Percentiles rank a stretch among this genome's conserved stretches.
Conservation (phyloP, 1,140 invertebrate species). For the Aphaenogaster ashmeadi region DNA sequence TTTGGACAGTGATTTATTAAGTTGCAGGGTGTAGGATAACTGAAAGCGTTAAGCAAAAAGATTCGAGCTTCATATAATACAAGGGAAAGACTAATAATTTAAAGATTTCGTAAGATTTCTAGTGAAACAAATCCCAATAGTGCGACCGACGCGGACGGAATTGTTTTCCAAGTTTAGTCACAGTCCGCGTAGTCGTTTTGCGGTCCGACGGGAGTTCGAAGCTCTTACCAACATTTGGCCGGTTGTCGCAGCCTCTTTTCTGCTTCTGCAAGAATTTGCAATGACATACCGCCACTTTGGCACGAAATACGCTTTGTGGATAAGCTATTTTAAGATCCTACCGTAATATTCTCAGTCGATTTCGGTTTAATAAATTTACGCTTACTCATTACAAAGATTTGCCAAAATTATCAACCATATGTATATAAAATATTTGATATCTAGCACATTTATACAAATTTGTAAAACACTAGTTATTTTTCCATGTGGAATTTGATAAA, state of each 20-base stretch:
- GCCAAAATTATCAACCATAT: neutral
- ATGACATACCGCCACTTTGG: neutral
- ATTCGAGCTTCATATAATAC: neutral
- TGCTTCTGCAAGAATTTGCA: neutral
- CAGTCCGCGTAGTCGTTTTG: constrained; percentile 50
- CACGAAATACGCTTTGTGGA: neutral
- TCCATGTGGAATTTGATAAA: neutral
- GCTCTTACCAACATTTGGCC: constrained; percentile 11
- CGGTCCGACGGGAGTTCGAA: constrained; percentile 43
- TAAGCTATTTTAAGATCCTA: neutral
- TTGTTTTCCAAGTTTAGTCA: constrained; percentile 67
- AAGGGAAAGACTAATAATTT: constrained; percentile 6
- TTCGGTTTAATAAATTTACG: neutral
- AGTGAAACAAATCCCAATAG: constrained; percentile 44
- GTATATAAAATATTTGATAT: neutral
- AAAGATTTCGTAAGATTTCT: constrained; percentile 28
- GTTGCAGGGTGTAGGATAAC: neutral
- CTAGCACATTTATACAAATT: neutral
- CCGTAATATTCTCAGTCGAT: neutral
- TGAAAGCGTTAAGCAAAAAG: neutral
- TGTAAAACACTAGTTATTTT: neutral
- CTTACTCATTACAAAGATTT: neutral
- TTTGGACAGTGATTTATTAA: neutral
- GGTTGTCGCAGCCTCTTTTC: neutral
- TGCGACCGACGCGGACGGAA: constrained; percentile 9